phyloP scores from a whole-genome alignment of 2,888 invertebrate genomes.

The Drosophila falleni region DNA sequence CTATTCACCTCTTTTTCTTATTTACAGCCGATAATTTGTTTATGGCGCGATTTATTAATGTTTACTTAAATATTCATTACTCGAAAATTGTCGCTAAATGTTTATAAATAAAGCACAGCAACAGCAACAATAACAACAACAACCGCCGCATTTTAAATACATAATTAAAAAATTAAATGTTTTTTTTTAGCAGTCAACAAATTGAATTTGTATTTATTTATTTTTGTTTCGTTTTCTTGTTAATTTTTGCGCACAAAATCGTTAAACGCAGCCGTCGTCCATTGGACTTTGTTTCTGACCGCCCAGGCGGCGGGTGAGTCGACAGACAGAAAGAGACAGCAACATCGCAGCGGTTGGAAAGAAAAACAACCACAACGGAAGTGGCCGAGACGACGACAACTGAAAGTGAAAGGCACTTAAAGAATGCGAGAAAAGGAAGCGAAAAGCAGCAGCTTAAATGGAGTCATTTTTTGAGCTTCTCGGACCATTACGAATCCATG shows the following conservation, averaged over 20 bases:
- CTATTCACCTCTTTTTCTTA: slow-evolving; percentile 22
- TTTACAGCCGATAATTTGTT: slow-evolving; percentile 29
- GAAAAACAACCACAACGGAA: slow-evolving; percentile 27
- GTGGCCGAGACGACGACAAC: slow-evolving; percentile 42
- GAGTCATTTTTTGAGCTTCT: background rate
- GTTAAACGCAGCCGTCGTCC: slow-evolving; percentile 59
- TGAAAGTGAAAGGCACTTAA: slow-evolving; percentile 73
- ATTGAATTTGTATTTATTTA: slow-evolving; percentile 43
- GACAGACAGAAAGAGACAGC: slow-evolving; percentile 23
- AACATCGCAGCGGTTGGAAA: slow-evolving; percentile 5
- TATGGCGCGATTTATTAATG: slow-evolving; percentile 35
- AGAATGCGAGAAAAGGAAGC: slow-evolving; percentile 63
- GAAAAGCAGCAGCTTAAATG: slow-evolving; percentile 26
- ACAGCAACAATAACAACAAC: slow-evolving; percentile 27
- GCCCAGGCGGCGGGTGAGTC: slow-evolving; percentile 17
- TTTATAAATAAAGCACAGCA: slow-evolving; percentile 59
- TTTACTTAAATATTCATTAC: slow-evolving; percentile 29
- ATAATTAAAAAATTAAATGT: slow-evolving; percentile 69
- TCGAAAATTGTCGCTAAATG: slow-evolving; percentile 52
- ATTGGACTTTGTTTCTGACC: slow-evolving; percentile 67
- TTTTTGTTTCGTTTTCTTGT: slow-evolving; percentile 20
- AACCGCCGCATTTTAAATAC: slow-evolving; percentile 53
- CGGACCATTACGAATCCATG: no score
- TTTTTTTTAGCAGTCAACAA: slow-evolving; percentile 56
- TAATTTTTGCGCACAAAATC: slow-evolving; percentile 44